Percentiles rank a stretch among this genome's conserved stretches.
phyloP scores from a whole-genome alignment of 2,113 vertebrate genomes.

The Grammomys surdaster region DNA sequence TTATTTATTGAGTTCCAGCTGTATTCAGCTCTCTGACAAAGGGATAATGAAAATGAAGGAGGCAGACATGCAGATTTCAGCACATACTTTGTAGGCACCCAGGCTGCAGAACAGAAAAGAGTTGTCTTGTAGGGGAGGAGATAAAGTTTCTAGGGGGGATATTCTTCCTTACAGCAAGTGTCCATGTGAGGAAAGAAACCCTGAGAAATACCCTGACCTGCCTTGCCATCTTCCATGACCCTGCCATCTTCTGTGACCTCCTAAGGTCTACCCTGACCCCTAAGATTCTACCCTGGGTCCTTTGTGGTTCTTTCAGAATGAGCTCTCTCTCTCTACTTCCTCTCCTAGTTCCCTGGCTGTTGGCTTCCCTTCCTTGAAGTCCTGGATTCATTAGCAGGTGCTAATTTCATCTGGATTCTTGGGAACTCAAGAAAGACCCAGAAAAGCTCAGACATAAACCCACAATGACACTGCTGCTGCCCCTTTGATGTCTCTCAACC shows the following conservation, averaged over 20 bases:
- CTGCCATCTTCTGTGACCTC: background rate
- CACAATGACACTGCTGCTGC: background rate
- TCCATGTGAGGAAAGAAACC: background rate
- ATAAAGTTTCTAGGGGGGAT: background rate
- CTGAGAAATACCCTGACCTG: conserved; percentile 1
- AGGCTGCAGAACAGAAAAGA: background rate
- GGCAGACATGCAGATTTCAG: background rate
- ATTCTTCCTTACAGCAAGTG: background rate
- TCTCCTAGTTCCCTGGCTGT: background rate
- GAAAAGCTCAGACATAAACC: background rate
- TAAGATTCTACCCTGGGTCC: background rate
- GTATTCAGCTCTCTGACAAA: background rate
- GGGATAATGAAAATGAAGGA: background rate
- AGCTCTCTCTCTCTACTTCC: background rate
- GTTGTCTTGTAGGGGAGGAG: background rate
- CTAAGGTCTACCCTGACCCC: background rate
- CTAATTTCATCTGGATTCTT: conserved; percentile 35
- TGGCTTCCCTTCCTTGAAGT: background rate
- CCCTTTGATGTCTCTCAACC: accelerated
- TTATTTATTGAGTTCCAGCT: background rate
- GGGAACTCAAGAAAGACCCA: background rate
- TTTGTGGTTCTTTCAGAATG: background rate
- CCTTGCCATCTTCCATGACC: background rate
- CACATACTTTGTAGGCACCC: background rate
- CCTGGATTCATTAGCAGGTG: background rate